A percentile compares a stretch with the other conserved stretches of the same genome.
Evolutionary conservation across 2,888 invertebrate genomes (phyloP).

Genomic region (Tachina grossa): DNA sequence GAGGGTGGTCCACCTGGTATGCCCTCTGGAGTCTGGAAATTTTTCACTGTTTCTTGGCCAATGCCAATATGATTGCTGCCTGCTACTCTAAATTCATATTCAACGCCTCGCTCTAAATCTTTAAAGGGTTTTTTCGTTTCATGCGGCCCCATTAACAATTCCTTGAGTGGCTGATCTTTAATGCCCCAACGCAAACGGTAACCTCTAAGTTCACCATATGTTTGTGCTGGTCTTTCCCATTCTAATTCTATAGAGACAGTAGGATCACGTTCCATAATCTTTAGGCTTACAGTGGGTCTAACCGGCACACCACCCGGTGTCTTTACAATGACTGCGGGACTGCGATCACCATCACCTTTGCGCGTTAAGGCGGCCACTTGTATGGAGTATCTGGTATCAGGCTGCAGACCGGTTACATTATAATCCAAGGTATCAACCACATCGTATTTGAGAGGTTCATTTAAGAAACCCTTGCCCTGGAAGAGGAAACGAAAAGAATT

Average conservation of each 20-base stretch:
- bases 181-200: constrained; percentile 94
- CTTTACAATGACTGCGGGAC: constrained; percentile 91
- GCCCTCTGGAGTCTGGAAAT: constrained; percentile 96
- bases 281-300: constrained; percentile 90
- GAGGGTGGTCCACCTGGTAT: constrained; percentile 94
- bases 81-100: constrained; percentile 98
- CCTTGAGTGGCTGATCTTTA: constrained; percentile 89
- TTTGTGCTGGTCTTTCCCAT: constrained; percentile 95
- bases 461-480: constrained; percentile 87
- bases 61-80: constrained; percentile 97
- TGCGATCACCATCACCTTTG: constrained; percentile 98
- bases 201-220: constrained; percentile 93
- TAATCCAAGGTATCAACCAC: constrained; percentile 92
- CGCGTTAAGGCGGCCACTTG: constrained; percentile 98
- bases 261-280: constrained; percentile 93
- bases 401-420: constrained; percentile 94
- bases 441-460: constrained; percentile 94
- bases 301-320: constrained; percentile 97
- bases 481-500: not conserved
- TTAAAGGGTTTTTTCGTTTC: constrained; percentile 88
- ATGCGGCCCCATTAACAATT: constrained; percentile 87
- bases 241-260: constrained; percentile 94
- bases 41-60: constrained; percentile 96
- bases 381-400: constrained; percentile 96
- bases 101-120: constrained; percentile 94